A percentile compares a stretch with the other conserved stretches of the same genome.
Evolutionary conservation across 2,888 invertebrate species (phyloP).

Genomic region (Drosophila kokeensis): DNA sequence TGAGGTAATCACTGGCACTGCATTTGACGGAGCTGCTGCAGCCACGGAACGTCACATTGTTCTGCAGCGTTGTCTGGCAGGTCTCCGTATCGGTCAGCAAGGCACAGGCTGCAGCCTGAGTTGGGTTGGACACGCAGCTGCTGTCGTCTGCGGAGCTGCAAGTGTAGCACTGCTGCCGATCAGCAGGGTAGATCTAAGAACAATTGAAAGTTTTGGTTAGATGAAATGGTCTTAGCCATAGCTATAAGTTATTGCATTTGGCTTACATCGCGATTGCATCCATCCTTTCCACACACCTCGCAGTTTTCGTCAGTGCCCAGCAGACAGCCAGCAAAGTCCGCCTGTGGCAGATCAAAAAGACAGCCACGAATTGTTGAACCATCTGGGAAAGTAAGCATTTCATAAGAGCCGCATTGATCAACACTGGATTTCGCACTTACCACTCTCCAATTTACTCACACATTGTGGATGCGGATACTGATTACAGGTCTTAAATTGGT

Average conservation of each 20-base stretch:
- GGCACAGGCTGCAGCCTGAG: constrained; percentile 56
- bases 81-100: constrained; percentile 66
- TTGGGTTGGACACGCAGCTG: constrained; percentile 76
- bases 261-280: constrained; percentile 80
- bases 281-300: constrained; percentile 63
- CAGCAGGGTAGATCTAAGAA: constrained; percentile 75
- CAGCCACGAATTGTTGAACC: constrained; percentile 81
- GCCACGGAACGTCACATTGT: constrained; percentile 78
- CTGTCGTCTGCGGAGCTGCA: constrained; percentile 76
- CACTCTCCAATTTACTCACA: constrained; percentile 63
- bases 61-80: constrained; percentile 68
- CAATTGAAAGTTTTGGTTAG: neutral
- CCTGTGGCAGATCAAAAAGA: constrained; percentile 63
- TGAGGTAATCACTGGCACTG: constrained; percentile 63
- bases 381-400: constrained; percentile 46
- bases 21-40: constrained; percentile 77
- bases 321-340: constrained; percentile 73
- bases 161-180: constrained; percentile 77
- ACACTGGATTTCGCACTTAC: constrained; percentile 21
- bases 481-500: constrained; percentile 61
- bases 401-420: neutral
- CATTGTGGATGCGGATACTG: constrained; percentile 77
- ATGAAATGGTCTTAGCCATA: neutral
- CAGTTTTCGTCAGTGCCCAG: constrained; percentile 74
- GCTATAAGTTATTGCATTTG: fast-evolving